Base-by-base conservation (phyloP, 2,797 vertebrate species). In the Agapornis canus region DNA sequence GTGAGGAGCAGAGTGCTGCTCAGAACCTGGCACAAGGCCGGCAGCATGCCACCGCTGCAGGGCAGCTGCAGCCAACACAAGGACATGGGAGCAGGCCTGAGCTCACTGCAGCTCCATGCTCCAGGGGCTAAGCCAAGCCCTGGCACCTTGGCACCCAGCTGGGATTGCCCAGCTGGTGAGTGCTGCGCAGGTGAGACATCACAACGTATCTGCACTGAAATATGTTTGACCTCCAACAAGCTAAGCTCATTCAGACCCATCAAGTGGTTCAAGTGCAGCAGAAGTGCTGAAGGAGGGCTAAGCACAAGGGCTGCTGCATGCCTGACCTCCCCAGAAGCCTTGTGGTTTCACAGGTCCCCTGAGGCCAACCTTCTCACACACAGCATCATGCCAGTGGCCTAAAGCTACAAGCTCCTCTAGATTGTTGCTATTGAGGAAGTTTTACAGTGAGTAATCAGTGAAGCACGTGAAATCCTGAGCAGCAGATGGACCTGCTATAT, bases 41-140 rank as follows among this genome's bases (percentile, higher is more conserved):
- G 8, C 25, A 19, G 4, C 3, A 4, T 0, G 1, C 6, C 9
- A 29, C 25, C 35, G 4, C 18, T 10, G 26, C 2, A 2, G 25
- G 14, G 27, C 0, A 2, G 48, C 32, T 11, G n/a, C 32, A n/a
- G 45, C 9, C 0, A 39, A 31, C 10, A 17, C 32, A 9, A 37
- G 61, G 19, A 4, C 21, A 8, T 0, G 5, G 48, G 27, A 18
- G 35, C 7, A 52, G 31, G 13, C 25, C 23, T 18, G 16, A 29
- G 17, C 66, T 31, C 8, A 0, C 8, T 4, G 37, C 26, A 32
- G 22, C 37, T 23, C 18, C 1, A 13, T 15, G 22, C 18, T 6
- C 2, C 18, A 7, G n/a, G 40, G 22, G 39, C n/a, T 6, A 10
- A 21, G 7, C 25, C 66, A 21, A 49, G 66, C 68, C n/a, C n/a